Conservation (phyloP, 2,113 vertebrate genomes). For the Typhlomys cinereus region DNA sequence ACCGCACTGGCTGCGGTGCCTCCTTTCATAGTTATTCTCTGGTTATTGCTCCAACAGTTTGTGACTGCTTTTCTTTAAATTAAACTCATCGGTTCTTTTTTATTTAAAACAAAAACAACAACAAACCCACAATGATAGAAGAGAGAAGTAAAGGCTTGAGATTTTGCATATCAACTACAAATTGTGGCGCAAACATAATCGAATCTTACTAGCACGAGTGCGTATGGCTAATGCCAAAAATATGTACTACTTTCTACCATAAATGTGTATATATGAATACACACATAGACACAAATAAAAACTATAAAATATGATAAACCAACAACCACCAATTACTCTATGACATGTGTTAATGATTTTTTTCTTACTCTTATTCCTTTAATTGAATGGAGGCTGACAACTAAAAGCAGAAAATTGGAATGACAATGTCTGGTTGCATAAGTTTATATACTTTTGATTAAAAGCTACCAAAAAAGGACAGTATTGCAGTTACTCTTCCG, state of each 20-base stretch:
- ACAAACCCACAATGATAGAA: neutral
- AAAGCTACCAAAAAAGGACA: neutral
- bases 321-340: neutral
- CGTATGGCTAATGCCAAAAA: neutral
- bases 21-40: no score
- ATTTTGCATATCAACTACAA: neutral
- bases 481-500: no score
- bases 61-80: no score
- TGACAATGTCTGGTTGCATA: neutral
- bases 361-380: constrained; percentile 4
- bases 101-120: no score
- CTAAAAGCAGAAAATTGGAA: neutral
- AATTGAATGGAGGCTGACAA: neutral
- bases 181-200: neutral
- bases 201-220: neutral
- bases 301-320: neutral
- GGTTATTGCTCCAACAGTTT: no score
- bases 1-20: no score
- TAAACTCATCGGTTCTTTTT: no score
- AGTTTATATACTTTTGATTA: neutral
- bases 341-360: neutral
- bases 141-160: neutral
- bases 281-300: neutral
- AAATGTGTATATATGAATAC: no score
- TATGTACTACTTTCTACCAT: neutral